Evolutionary conservation across 2,888 invertebrate species (phyloP), one percentile per base, ranked within the genome.

Genomic region (Pterostichus madidus): DNA sequence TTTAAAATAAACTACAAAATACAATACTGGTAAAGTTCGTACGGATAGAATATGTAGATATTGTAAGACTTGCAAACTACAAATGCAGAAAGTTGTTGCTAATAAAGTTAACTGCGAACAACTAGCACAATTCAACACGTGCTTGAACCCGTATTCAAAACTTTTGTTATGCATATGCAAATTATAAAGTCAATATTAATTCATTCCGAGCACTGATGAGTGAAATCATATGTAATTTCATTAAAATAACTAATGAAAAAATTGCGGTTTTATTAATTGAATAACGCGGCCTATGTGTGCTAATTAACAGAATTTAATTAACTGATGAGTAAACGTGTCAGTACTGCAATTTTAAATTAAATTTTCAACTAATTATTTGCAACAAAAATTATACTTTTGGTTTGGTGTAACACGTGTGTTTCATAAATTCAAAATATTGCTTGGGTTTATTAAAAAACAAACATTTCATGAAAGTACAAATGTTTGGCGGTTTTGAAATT

Each of bases 171-270:
- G 5, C 39, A 39, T 24, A 24, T 39, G 39, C 1, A 39, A 39
- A 39, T 39, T 39, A 5, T 8, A 39, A 39, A 39, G 39, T 39
- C 39, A 39, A 39, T 39, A 39, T 39, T 39, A 39, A 5, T 39
- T 39, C 39, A 39, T 8, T 7, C 39, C 8, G 39, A 1, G 39
- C 39, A 39, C 7, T 39, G 39, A 39, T 39, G 39, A 39, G 39
- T 39, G 5, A 39, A 39, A 32, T 31, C 11, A 61, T n/a, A n/a
- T 11, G 61, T 32, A 35, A 61, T 61, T 1, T 31, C 24, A 61
- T 61, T 32, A 61, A 8, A 61, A 61, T n/a, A 61, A 61, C 61
- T 35, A 32, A 61, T 32, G n/a, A 31, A 61, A 61, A 61, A 61
- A 17, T n/a, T 61, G 32, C 32, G 61, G 11, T 35, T 61, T 31